Percentiles rank a stretch among this genome's conserved stretches.
These are phyloP conservation scores for Ia io DNA, from an alignment of 2,113 vertebrate species.

Conservation along the genomic window DNA sequence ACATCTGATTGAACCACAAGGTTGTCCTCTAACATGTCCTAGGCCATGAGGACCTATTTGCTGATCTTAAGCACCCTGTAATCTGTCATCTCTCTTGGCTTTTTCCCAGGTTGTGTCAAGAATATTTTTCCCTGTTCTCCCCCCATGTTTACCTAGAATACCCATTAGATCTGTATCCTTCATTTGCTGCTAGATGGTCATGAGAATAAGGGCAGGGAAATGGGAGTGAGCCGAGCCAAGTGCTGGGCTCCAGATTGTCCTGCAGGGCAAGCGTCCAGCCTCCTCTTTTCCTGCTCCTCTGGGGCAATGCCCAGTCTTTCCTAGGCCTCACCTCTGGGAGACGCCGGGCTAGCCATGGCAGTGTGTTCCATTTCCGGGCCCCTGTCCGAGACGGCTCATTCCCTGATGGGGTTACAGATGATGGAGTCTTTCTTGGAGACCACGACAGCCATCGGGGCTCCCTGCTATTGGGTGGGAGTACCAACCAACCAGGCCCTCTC, in stretches of 20 bases:
- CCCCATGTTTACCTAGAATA: neutral
- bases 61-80: neutral
- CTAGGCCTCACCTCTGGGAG: conserved; percentile 77
- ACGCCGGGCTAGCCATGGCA: conserved; percentile 88
- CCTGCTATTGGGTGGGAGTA: conserved; percentile 74
- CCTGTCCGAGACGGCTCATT: conserved; percentile 78
- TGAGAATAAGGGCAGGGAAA: neutral
- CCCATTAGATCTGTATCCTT: neutral
- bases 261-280: neutral
- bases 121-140: neutral
- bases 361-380: conserved; percentile 88
- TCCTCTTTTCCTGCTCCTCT: neutral
- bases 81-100: neutral
- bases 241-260: neutral
- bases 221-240: neutral
- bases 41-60: neutral
- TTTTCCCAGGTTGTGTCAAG: neutral
- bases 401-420: conserved; percentile 82
- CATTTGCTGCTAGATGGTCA: neutral
- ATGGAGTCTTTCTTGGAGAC: conserved; percentile 81
- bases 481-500: conserved; percentile 18
- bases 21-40: neutral
- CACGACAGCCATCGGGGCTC: conserved; percentile 78
- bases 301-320: conserved; percentile 79
- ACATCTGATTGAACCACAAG: neutral